Evolutionary conservation across 1,140 invertebrate species (phyloP).

Genomic region (Lerema accius): DNA sequence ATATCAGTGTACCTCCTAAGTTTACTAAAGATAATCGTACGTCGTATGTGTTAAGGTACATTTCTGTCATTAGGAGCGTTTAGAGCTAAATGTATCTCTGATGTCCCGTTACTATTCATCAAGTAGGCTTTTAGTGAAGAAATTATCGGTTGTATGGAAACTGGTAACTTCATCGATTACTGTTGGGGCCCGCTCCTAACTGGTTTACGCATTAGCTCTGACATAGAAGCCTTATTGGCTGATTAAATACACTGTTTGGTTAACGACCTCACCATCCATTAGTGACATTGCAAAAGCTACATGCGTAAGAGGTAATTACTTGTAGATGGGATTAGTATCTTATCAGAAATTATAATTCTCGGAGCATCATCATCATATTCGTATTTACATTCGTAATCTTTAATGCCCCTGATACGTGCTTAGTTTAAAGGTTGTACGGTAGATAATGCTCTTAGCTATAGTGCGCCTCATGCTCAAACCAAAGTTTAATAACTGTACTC

Average conservation of each 20-base stretch:
- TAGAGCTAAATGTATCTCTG: slow-evolving; percentile 27
- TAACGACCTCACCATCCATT: slow-evolving; percentile 43
- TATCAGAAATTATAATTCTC: neutral
- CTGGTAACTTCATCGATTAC: slow-evolving; percentile 48
- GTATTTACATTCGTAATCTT: neutral
- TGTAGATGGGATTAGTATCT: slow-evolving; percentile 6
- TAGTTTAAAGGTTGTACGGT: neutral
- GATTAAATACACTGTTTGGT: slow-evolving; percentile 50
- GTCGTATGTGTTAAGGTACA: neutral
- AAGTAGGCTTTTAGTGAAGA: slow-evolving; percentile 51
- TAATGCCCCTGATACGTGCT: neutral
- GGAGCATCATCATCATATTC: neutral
- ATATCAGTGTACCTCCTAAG: neutral
- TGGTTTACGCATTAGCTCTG: slow-evolving; percentile 58
- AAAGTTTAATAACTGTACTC: no score
- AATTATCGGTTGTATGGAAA: slow-evolving; percentile 50
- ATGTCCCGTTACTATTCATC: slow-evolving; percentile 52
- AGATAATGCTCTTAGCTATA: no score
- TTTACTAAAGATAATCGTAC: slow-evolving; percentile 5
- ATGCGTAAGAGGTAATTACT: slow-evolving; percentile 20
- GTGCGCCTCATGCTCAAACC: no score
- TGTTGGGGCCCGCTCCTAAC: slow-evolving; percentile 43
- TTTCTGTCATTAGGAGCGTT: slow-evolving; percentile 38
- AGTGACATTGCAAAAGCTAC: slow-evolving; percentile 36
- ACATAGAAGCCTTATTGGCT: slow-evolving; percentile 62